Evolutionary conservation across 2,113 vertebrate species (phyloP), one percentile per base, ranked within the genome.

Genomic region (Telmatochromis brichardi): DNA sequence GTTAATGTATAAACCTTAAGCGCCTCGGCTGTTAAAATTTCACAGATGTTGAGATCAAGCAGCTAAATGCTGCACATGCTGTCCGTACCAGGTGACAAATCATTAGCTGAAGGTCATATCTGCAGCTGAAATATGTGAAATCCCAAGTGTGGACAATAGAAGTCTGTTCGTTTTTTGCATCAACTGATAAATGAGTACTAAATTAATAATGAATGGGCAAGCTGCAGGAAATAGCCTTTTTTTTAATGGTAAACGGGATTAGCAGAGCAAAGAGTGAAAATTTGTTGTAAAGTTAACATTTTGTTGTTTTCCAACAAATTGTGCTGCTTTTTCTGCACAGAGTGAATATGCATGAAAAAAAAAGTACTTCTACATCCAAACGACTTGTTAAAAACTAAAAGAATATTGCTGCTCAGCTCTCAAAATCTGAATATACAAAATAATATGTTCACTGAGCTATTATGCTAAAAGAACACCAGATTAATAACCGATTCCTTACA

Each of bases 1-100:
- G 94, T 94, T 94, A 93, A 95, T 88, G 89, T 92, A 85, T 90
- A 95, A 95, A 86, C 92, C 23, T 35, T 21, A 28, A 23, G 47
- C 1, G 3, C 86, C 11, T 19, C 2, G 5, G 15, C 37, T 54
- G 81, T 89, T 90, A 37, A 85, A 80, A 94, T 92, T 91, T 85
- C 88, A 76, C 83, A 5, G 33, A 76, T 21, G 78, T 58, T 55
- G 1, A 9, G 73, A 45, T 42, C 4, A 19, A 81, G 53, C 53
- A 40, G 80, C 53, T 81, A 40, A 81, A 81, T 23, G n/a, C 13
- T 21, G n/a, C 37, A 21, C 4, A 2, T 17, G 14, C 42, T 73
- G 21, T 51, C 65, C 31, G 11, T 87, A 81, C 40, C 57, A 73
- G 76, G 68, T 23, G 71, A 73, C 31, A 71, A 87, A 85, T 47